Conservation (phyloP, 2,113 vertebrate species). For the Ptychochromis oligacanthus region DNA sequence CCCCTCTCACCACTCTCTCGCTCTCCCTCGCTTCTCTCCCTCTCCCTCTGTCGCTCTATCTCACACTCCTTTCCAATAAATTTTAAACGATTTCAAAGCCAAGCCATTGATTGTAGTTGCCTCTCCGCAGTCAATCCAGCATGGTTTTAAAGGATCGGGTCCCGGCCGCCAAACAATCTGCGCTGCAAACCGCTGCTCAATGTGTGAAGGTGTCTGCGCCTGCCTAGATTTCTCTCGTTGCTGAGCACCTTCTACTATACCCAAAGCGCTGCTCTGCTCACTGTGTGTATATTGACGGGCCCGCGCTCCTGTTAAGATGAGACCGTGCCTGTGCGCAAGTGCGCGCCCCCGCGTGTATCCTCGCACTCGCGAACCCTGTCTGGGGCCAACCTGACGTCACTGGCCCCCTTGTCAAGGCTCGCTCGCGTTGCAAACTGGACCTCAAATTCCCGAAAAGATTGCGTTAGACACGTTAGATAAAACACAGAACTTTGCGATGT, state of each 20-base stretch:
- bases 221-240: constrained; percentile 62
- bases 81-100: constrained; percentile 85
- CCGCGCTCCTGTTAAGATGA: constrained; percentile 71
- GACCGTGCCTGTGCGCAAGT: constrained; percentile 73
- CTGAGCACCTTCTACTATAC: constrained; percentile 69
- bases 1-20: constrained; percentile 72
- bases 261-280: constrained; percentile 65
- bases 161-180: constrained; percentile 50
- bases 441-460: constrained; percentile 70
- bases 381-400: constrained; percentile 76
- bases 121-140: constrained; percentile 82
- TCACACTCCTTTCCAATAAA: constrained; percentile 81
- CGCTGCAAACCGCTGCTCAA: constrained; percentile 61
- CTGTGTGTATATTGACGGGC: constrained; percentile 75
- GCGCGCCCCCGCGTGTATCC: constrained; percentile 68
- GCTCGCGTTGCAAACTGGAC: constrained; percentile 55
- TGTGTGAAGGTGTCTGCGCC: constrained; percentile 66
- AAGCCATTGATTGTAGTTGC: constrained; percentile 83
- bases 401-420: constrained; percentile 57
- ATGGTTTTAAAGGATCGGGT: constrained; percentile 76
- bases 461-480: constrained; percentile 71
- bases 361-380: constrained; percentile 61
- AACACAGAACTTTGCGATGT: constrained; percentile 45
- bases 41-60: constrained; percentile 72
- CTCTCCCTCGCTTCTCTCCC: constrained; percentile 57